phyloP scores from a whole-genome alignment of 2,888 invertebrate genomes.

The Dascillus cervinus region DNA sequence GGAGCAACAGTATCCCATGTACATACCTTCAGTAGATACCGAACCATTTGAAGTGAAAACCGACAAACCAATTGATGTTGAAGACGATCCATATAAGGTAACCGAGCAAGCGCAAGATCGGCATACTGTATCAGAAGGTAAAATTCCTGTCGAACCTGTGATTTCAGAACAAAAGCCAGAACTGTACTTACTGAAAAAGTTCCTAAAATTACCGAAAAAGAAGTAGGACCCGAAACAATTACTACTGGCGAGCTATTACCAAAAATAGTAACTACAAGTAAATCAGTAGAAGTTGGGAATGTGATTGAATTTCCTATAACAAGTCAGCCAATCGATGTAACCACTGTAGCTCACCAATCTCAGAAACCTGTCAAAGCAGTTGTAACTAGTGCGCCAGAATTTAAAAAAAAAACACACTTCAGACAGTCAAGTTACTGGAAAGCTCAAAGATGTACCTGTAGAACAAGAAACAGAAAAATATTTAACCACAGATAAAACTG shows the following conservation, averaged over 20 bases:
- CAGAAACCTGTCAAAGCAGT: not conserved
- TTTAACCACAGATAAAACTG: too few species aligned
- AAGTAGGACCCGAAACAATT: conserved; percentile 1
- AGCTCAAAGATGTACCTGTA: too few species aligned
- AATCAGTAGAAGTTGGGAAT: not conserved
- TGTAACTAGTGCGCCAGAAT: not conserved
- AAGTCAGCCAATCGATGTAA: conserved; percentile 1
- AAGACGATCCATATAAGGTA: conserved; percentile 3
- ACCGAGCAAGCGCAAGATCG: conserved; percentile 1
- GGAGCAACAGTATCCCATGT: too few species aligned
- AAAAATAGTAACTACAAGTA: conserved; percentile 4
- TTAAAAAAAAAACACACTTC: too few species aligned
- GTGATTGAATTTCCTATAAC: conserved; percentile 1
- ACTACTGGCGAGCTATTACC: not conserved
- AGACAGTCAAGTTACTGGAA: not conserved
- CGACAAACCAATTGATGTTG: conserved; percentile 8
- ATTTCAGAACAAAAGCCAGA: too few species aligned
- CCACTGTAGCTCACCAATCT: not conserved
- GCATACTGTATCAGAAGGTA: too few species aligned
- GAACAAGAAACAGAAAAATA: conserved; percentile 3
- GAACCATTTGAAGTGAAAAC: conserved; percentile 9
- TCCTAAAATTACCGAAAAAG: conserved; percentile 1
- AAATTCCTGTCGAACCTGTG: too few species aligned
- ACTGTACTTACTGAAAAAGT: too few species aligned
- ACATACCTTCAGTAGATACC: too few species aligned